Evolutionary conservation across 2,797 vertebrate species (phyloP), one percentile per base, ranked within the genome.

Genomic region (Corythornis leucogaster): DNA sequence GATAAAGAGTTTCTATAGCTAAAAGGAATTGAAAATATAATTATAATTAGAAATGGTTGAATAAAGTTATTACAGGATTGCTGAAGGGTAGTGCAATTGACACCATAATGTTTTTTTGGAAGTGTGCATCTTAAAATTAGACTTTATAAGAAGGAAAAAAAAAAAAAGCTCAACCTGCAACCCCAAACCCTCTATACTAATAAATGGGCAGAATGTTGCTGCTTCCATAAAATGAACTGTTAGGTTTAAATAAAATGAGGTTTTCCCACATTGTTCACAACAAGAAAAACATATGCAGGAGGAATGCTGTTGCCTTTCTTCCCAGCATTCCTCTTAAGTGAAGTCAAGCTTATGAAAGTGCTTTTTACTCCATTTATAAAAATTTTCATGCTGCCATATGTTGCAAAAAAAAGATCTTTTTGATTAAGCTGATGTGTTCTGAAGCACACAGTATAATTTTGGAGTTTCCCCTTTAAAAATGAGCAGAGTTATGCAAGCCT

Each of bases 1-100:
- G 99, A 99, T 99, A 99, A 98, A 99, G 98, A 99, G 98, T 98
- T 98, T 98, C 98, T 98, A 98, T 98, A 98, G 98, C 98, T 98
- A 98, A 98, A 98, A 98, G 98, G 98, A 98, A 98, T 98, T 97
- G 98, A 98, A 99, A 98, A 98, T 98, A 98, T 98, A 99, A 99
- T 99, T 98, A 99, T 98, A 98, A 98, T 98, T 98, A 98, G 98
- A 98, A 98, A 98, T 98, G 98, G 98, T 98, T 98, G 98, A 98
- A 98, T 98, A 98, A 99, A 98, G 98, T 99, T 98, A 98, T 98
- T 98, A 98, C 98, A 98, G 98, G 98, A 98, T 98, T 98, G 98
- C 97, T 98, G 98, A 98, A 98, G 98, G 98, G 98, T 98, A 98
- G 98, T 98, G 97, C 98, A 97, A 97, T 98, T 98, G 98, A 98